Evolutionary conservation across 1,140 invertebrate genomes (phyloP), one percentile per base, ranked within the genome.

Genomic region (Palaemon carinicauda): DNA sequence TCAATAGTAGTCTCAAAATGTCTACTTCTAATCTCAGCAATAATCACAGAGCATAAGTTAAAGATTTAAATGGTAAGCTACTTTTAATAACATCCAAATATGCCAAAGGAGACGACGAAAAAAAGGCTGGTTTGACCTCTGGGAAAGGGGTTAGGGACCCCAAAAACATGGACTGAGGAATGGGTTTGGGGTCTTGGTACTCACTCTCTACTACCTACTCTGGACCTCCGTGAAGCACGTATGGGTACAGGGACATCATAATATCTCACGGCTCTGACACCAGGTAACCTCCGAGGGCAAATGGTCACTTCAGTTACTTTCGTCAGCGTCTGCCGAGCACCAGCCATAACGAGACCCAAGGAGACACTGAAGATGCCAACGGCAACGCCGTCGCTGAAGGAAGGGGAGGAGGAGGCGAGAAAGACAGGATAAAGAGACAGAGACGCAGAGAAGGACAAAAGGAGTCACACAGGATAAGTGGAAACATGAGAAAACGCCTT

Each of bases 291-390:
- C 60, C 65, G 29, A 17, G 83, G 83, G 71, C 60, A 79, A 60
- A 86, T 86, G 41, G 83, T 86, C 50, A 86, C 83, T 33, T 86
- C 83, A 1, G 83, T 86, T 0, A 86, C 77, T 31, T 86, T 86
- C n/a, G 83, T 80, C 21, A 86, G 14, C 27, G n/a, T 19, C 33
- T n/a, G 69, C 3, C 51, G 71, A 41, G n/a, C 17, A 75, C 51
- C 75, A 31, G 71, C 81, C 82, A 85, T 84, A 29, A 56, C 82
- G 78, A 52, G 51, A 60, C 52, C 51, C 56, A 19, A 56, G n/a
- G 77, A 52, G 24, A 19, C 21, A 79, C 73, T 75, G 73, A 41
- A 41, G 41, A 41, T 7, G 41, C 0, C 41, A 41, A 41, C 1
- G 5, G 41, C 41, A 12, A 5, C 41, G 0, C 41, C 12, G 41